Percentiles rank a stretch among this genome's conserved stretches.
Evolutionary conservation across 2,888 invertebrate genomes (phyloP).

Genomic region (Xylocampa areola): DNA sequence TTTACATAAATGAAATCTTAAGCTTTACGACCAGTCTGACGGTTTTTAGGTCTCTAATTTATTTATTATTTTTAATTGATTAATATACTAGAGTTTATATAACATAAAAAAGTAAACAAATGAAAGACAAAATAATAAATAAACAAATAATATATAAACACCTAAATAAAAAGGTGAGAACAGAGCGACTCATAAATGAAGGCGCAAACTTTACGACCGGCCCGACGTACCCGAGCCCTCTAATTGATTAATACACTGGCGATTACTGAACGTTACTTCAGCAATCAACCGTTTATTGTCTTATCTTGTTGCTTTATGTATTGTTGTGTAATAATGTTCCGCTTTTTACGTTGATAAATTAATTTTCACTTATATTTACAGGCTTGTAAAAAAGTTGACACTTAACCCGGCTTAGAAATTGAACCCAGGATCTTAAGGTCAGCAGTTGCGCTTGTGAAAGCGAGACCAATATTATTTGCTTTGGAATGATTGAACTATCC

Average conservation of each 20-base stretch:
- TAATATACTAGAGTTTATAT: too few species aligned
- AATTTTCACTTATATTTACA: background rate
- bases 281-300: conserved; percentile 47
- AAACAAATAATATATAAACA: background rate
- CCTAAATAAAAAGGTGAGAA: conserved; percentile 29
- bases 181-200: conserved; percentile 37
- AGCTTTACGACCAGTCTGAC: too few species aligned
- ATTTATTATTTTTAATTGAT: too few species aligned
- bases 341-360: conserved; percentile 3
- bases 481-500: too few species aligned
- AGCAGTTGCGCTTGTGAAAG: too few species aligned
- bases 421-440: too few species aligned
- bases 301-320: conserved; percentile 38
- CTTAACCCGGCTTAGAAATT: too few species aligned
- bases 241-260: conserved; percentile 57
- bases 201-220: conserved; percentile 45
- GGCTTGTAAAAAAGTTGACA: too few species aligned
- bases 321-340: background rate
- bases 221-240: conserved; percentile 11
- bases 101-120: too few species aligned
- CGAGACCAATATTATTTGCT: too few species aligned
- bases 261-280: conserved; percentile 47
- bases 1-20: too few species aligned
- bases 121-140: background rate
- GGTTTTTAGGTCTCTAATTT: too few species aligned